These are phyloP conservation scores for Megalopta genalis DNA, from an alignment of 1,140 invertebrate species.

Conservation along the genomic window DNA sequence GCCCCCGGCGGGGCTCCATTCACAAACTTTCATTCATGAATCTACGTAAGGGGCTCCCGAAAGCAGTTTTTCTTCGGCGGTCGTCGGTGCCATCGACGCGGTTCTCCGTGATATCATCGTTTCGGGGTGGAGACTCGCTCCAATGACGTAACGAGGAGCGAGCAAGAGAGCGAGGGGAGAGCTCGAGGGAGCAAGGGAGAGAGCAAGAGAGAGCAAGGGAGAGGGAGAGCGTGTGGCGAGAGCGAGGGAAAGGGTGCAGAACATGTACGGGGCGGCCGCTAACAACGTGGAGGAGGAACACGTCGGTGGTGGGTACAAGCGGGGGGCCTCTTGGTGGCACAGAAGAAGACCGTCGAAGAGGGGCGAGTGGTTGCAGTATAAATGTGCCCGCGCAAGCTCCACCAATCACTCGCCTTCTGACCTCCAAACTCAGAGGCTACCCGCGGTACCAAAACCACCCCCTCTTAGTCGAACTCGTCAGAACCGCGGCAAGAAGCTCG, in stretches of 20 bases:
- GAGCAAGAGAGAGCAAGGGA: background rate
- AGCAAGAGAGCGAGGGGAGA: too few relatives aligned
- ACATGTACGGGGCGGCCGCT: conserved; percentile 31
- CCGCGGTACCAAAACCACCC: conserved; percentile 54
- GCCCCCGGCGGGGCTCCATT: background rate
- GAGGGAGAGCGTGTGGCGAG: conserved; percentile 4
- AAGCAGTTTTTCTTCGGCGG: conserved; percentile 14
- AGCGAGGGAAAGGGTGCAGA: conserved; percentile 15
- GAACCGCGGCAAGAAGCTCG: background rate
- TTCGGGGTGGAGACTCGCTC: conserved; percentile 38
- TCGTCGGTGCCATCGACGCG: background rate
- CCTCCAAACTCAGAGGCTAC: conserved; percentile 67
- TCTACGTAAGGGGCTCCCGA: conserved; percentile 10
- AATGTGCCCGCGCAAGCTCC: conserved; percentile 74
- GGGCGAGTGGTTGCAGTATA: conserved; percentile 62
- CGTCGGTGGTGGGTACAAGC: conserved; percentile 27
- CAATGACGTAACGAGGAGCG: conserved; percentile 43
- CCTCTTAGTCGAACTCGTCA: conserved; percentile 18
- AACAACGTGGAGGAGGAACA: conserved; percentile 47
- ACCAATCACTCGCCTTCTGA: conserved; percentile 75
- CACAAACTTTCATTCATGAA: conserved; percentile 48
- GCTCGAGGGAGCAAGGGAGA: too few relatives aligned
- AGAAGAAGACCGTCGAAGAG: conserved; percentile 46
- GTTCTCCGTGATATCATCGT: conserved; percentile 12
- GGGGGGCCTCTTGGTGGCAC: conserved; percentile 50